Conservation (phyloP, 1,140 invertebrate species). For the Proctacanthus coquilletti region DNA sequence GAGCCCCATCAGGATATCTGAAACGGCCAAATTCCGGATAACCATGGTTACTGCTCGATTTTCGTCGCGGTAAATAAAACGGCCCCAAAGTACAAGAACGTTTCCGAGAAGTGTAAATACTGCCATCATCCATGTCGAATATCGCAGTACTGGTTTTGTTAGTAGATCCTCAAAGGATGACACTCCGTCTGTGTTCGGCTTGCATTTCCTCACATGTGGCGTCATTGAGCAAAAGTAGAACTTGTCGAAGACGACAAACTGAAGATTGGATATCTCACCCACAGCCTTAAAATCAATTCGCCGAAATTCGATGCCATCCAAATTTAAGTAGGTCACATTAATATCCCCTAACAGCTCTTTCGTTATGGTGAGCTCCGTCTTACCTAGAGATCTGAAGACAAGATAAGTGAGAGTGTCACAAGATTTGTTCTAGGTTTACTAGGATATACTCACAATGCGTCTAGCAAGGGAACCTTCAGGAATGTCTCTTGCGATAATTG, state of each 20-base stretch:
- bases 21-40: conserved; percentile 57
- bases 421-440: not conserved
- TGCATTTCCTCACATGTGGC: conserved; percentile 42
- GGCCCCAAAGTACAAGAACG: conserved; percentile 47
- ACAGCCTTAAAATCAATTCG: conserved; percentile 38
- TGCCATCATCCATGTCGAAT: conserved; percentile 58
- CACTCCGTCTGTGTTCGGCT: conserved; percentile 50
- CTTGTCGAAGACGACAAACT: conserved; percentile 47
- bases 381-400: conserved; percentile 14
- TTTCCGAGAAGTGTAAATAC: conserved; percentile 50
- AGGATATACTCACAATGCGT: conserved; percentile 35
- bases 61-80: conserved; percentile 43
- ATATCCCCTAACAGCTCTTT: conserved; percentile 12
- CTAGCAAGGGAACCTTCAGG: conserved; percentile 29
- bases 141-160: conserved; percentile 41
- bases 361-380: conserved; percentile 17
- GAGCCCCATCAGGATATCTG: conserved; percentile 65
- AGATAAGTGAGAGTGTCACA: conserved; percentile 4
- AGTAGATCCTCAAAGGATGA: conserved; percentile 53
- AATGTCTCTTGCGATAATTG: conserved; percentile 32
- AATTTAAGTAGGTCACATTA: conserved; percentile 27
- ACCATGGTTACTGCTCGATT: conserved; percentile 44
- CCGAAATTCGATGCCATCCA: conserved; percentile 40
- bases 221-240: conserved; percentile 56
- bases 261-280: conserved; percentile 32